Evolutionary conservation across 2,888 invertebrate genomes (phyloP), one percentile per base, ranked within the genome.

Genomic region (Neria commutata): DNA sequence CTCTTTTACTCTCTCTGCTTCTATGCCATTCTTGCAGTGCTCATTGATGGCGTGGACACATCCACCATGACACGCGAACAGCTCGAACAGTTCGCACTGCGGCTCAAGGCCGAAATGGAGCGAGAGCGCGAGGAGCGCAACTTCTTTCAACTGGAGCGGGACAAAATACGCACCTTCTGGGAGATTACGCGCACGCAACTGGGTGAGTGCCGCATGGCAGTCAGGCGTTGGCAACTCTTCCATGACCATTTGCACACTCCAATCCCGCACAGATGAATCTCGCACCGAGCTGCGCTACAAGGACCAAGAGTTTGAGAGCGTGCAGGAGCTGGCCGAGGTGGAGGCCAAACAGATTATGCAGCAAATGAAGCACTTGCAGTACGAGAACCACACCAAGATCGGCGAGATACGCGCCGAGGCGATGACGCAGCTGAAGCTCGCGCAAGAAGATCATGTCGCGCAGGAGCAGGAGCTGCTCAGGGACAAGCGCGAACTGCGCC

Each of bases 91-190:
- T 96, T 96, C 78, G 90, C 93, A 14, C 85, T 90, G 49, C 87
- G 89, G 71, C 88, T 96, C 19, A 89, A 93, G 77, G 94, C 94
- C 76, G 95, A 97, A 84, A 85, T 96, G 78, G 96, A 97, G 76
- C 87, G 93, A 58, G 97, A 98, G 81, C 85, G 97, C 71, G 97
- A 97, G 81, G 97, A 98, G 81, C 84, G 98, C 55, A 97, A 97
- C 81, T 97, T 91, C 79, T 97, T 95, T 74, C 97, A 97, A 82
- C 81, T 97, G 71, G 98, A 98, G 83, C 85, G 97, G 68, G 97
- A 97, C 79, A 96, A 96, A 83, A 86, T 97, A 16, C 87, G 94
- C 67, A 94, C 94, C 3, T 96, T 95, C 79, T 98, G 97, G 97
- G 96, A 97, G 82, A 95, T 97, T 55, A 92, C 95, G 0, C 87